Conservation (phyloP, 1,140 invertebrate species). For the Plectrocnemia conspersa region DNA sequence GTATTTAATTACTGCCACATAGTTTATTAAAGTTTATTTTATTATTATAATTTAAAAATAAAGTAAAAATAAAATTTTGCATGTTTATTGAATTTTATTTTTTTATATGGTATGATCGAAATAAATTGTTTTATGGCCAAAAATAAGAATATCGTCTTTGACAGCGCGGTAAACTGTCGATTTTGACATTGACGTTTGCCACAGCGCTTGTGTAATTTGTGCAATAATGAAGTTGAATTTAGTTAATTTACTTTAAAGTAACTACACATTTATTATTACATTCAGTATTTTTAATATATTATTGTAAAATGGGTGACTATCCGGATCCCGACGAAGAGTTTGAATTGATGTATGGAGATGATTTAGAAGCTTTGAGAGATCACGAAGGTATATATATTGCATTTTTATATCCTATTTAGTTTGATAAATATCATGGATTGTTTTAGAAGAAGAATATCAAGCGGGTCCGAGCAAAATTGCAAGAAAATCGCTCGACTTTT, state of each 20-base stretch:
- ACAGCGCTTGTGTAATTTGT: not conserved
- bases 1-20: not conserved
- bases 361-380: constrained; percentile 63
- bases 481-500: constrained; percentile 48
- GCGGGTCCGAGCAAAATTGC: constrained; percentile 39
- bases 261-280: not conserved
- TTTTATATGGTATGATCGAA: not conserved
- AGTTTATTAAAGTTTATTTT: not conserved
- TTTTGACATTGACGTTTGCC: not conserved
- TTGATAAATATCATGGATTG: not conserved
- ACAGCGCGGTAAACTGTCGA: no score
- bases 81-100: not conserved
- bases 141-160: not conserved
- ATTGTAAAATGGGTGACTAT: constrained; percentile 58
- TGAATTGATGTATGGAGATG: constrained; percentile 67
- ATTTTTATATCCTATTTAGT: constrained; percentile 14
- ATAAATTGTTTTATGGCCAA: not conserved
- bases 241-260: not conserved
- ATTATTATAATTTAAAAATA: not conserved
- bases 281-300: not conserved
- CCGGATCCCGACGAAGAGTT: constrained; percentile 73
- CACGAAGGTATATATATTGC: constrained; percentile 49
- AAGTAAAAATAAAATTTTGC: not conserved
- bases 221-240: not conserved
- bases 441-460: constrained; percentile 35